Evolutionary conservation across 2,797 vertebrate genomes (phyloP).

Genomic region (Leucoraja ocellata): DNA sequence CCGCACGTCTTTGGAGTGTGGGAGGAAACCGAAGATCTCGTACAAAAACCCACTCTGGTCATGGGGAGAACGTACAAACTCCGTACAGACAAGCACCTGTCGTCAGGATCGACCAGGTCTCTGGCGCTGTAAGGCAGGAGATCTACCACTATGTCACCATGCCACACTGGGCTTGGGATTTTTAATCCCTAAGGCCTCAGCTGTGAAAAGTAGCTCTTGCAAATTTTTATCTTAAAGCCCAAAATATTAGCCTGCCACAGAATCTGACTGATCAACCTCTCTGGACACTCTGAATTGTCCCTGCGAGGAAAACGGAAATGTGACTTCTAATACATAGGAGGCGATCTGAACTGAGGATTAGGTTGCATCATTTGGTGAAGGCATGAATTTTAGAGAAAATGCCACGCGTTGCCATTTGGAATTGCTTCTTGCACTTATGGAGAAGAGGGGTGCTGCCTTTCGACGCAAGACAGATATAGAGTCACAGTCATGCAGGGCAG

Average conservation of each 20-base stretch:
- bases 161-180: background rate
- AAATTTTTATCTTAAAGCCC: background rate
- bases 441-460: background rate
- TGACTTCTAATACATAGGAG: background rate
- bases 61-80: too few relatives aligned
- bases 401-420: background rate
- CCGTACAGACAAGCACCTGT: too few relatives aligned
- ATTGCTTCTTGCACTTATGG: background rate
- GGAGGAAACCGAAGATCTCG: too few relatives aligned
- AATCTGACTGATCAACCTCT: background rate
- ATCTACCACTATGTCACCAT: too few relatives aligned
- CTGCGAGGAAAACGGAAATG: background rate
- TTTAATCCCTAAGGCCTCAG: background rate
- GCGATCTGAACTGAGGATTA: slow-evolving; percentile 19
- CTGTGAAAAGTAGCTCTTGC: background rate
- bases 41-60: too few relatives aligned
- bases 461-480: background rate
- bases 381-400: background rate
- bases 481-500: too few relatives aligned
- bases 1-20: too few relatives aligned
- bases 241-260: background rate
- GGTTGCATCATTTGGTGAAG: slow-evolving; percentile 20
- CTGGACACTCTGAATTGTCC: background rate
- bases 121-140: too few relatives aligned
- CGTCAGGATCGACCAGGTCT: too few relatives aligned